Evolutionary conservation across 2,888 invertebrate species (phyloP).

Genomic region (Scaptomyza cyrtandrae): DNA sequence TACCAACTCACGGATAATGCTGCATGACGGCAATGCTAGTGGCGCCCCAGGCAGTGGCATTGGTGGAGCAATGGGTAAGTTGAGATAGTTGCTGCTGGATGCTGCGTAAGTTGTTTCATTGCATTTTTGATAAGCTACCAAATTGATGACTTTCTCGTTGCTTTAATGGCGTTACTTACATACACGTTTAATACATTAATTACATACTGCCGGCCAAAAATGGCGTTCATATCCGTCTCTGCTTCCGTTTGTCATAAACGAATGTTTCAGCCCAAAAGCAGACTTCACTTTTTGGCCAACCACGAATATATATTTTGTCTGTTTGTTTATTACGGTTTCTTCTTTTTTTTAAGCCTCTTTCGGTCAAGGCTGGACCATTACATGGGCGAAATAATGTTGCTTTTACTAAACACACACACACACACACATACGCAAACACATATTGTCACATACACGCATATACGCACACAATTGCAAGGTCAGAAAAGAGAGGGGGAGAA

Average conservation of each 20-base stretch:
- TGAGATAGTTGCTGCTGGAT: not conserved
- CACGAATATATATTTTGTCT: conserved; percentile 23
- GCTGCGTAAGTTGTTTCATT: conserved; percentile 15
- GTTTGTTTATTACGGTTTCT: conserved; percentile 13
- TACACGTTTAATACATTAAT: not conserved
- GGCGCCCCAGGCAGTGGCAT: conserved; percentile 36
- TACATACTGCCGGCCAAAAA: conserved; percentile 4
- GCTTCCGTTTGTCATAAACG: conserved; percentile 23
- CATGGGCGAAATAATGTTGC: conserved; percentile 36
- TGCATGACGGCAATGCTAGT: conserved; percentile 84
- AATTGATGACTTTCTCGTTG: conserved; percentile 27
- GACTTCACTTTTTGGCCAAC: conserved; percentile 27
- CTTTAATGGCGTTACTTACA: conserved; percentile 22
- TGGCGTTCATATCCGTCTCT: conserved; percentile 32
- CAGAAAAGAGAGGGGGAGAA: conserved; percentile 3
- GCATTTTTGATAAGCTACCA: conserved; percentile 30
- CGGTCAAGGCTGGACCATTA: conserved; percentile 62
- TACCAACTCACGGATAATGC: conserved; percentile 93
- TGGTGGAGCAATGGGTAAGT: conserved; percentile 60
- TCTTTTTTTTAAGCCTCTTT: conserved; percentile 44
- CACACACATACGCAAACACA: conserved; percentile 18
- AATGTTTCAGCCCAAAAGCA: conserved; percentile 28
- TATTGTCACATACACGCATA: conserved; percentile 8
- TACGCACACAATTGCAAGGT: conserved; percentile 37
- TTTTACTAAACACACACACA: conserved; percentile 18